phyloP scores from a whole-genome alignment of 2,797 vertebrate genomes.

The Malacoctenus gilli region DNA sequence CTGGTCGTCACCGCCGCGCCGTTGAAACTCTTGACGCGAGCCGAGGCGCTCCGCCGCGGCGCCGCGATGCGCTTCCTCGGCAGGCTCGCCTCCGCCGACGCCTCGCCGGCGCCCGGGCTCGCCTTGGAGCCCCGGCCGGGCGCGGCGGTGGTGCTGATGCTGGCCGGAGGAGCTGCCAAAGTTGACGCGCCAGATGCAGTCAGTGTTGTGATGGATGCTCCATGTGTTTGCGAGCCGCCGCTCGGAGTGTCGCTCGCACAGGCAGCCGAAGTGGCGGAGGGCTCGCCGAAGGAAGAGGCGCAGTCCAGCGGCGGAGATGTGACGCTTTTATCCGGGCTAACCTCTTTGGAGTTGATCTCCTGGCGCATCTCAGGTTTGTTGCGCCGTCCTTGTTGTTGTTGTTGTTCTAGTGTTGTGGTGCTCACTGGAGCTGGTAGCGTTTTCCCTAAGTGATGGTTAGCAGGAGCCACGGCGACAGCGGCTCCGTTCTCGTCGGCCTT shows the following conservation, averaged over 20 bases:
- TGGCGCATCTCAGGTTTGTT: slow-evolving; percentile 75
- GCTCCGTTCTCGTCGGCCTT: slow-evolving; percentile 75
- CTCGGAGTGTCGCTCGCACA: slow-evolving; percentile 70
- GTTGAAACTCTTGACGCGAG: slow-evolving; percentile 81
- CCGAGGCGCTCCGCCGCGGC: slow-evolving; percentile 69
- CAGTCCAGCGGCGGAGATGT: slow-evolving; percentile 55
- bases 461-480: slow-evolving; percentile 74
- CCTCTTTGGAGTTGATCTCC: slow-evolving; percentile 77
- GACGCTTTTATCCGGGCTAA: slow-evolving; percentile 70
- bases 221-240: slow-evolving; percentile 82
- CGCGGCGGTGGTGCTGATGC: slow-evolving; percentile 60
- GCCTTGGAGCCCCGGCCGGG: slow-evolving; percentile 55
- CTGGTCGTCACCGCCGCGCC: slow-evolving; percentile 75
- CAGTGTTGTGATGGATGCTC: slow-evolving; percentile 80
- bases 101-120: slow-evolving; percentile 52
- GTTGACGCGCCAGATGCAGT: slow-evolving; percentile 78
- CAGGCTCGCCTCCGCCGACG: slow-evolving; percentile 63
- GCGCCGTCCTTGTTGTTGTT: slow-evolving; percentile 73
- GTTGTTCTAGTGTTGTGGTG: slow-evolving; percentile 81
- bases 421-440: slow-evolving; percentile 79
- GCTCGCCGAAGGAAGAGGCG: slow-evolving; percentile 46
- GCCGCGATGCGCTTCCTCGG: slow-evolving; percentile 75
- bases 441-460: slow-evolving; percentile 83
- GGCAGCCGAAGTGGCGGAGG: slow-evolving; percentile 58
- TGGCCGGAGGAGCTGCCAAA: slow-evolving; percentile 69